Conservation (phyloP, 2,113 vertebrate genomes). For the Larimichthys crocea region DNA sequence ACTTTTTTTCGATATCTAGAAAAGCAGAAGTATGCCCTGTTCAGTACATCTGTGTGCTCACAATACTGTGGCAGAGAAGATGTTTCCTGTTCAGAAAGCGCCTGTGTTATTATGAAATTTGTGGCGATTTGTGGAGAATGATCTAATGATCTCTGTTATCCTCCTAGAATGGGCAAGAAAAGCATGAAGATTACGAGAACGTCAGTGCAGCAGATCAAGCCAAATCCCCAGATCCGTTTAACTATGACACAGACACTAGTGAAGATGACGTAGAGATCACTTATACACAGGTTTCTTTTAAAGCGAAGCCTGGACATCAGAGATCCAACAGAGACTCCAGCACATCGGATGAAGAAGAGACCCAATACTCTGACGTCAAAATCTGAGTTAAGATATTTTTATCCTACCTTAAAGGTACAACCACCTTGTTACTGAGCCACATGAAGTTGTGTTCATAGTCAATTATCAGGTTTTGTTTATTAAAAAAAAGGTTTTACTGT, state of each 20-base stretch:
- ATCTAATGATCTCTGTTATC: neutral
- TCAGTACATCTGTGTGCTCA: neutral
- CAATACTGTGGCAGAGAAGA: neutral
- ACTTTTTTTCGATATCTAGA: neutral
- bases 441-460: neutral
- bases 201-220: neutral
- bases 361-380: constrained; percentile 70
- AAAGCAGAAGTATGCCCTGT: neutral
- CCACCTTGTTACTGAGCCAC: neutral
- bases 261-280: constrained; percentile 69
- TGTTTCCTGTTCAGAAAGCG: neutral
- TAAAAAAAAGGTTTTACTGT: neutral
- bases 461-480: neutral
- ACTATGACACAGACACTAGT: constrained; percentile 61
- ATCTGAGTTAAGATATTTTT: constrained; percentile 21
- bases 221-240: neutral
- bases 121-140: accelerated
- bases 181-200: constrained; percentile 74
- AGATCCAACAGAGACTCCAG: neutral
- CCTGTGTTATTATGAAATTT: neutral
- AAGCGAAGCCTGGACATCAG: constrained; percentile 18
- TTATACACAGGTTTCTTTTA: constrained; percentile 68
- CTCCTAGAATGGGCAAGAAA: constrained; percentile 26
- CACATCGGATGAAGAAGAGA: constrained; percentile 60
- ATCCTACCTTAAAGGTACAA: neutral